These are phyloP conservation scores for Pangasius krempfi DNA, from an alignment of 2,797 vertebrate genomes.

Conservation along the genomic window DNA sequence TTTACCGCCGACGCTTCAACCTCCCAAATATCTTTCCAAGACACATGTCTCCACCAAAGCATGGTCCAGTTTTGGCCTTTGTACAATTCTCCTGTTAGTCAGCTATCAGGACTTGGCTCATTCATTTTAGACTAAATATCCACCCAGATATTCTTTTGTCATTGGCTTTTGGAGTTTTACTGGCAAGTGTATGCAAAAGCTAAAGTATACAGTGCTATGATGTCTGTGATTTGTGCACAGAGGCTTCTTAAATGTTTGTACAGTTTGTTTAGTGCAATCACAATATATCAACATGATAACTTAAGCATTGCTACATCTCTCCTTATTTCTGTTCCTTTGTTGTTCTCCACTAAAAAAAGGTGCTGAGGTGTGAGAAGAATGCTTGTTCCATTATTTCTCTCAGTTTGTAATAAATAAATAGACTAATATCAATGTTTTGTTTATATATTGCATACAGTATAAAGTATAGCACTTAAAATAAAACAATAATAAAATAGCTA, in stretches of 20 bases:
- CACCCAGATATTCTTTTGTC: background rate
- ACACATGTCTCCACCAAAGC: conserved; percentile 20
- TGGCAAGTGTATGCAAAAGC: background rate
- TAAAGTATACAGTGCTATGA: background rate
- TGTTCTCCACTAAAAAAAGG: background rate
- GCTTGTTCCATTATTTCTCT: background rate
- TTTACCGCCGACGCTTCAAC: conserved; percentile 6
- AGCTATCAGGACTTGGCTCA: background rate
- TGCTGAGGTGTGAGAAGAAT: background rate
- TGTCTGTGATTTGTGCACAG: background rate
- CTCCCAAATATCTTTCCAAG: conserved; percentile 21
- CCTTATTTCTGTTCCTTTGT: background rate
- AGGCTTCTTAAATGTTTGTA: background rate
- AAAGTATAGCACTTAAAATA: background rate
- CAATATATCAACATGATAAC: background rate
- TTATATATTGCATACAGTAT: background rate
- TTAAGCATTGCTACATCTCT: background rate
- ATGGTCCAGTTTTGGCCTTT: conserved; percentile 16
- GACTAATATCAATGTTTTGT: background rate
- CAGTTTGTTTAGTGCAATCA: background rate
- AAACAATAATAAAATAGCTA: background rate
- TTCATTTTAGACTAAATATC: background rate
- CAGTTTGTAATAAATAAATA: background rate
- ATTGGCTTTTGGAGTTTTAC: background rate
- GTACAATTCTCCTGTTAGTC: conserved; percentile 6